A percentile compares a stretch with the other conserved stretches of the same genome.
Conservation (phyloP, 2,888 invertebrate genomes). For the Stegophylla sp. region DNA sequence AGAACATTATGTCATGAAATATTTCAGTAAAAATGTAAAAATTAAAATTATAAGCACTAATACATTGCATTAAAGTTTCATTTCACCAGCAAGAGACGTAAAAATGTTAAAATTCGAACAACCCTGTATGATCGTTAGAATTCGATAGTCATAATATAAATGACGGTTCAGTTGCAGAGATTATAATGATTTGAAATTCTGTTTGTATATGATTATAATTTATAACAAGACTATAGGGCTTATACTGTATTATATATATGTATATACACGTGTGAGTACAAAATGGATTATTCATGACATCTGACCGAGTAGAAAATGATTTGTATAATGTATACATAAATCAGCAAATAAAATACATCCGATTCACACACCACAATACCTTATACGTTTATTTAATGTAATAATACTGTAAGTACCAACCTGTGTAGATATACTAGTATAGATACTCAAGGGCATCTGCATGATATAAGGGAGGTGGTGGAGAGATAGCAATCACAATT, state of each 20-base stretch:
- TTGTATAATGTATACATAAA: neutral
- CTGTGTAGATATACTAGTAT: no score
- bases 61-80: no score
- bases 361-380: no score
- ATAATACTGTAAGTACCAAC: no score
- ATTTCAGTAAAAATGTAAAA: no score
- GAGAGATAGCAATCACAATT: no score
- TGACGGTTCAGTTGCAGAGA: neutral
- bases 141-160: neutral
- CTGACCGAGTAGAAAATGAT: slow-evolving; percentile 5
- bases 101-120: slow-evolving; percentile 10
- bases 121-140: slow-evolving; percentile 8
- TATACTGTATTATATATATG: neutral
- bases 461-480: no score
- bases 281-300: slow-evolving; percentile 42
- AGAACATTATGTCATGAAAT: no score
- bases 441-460: no score
- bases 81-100: neutral
- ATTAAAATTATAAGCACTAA: no score
- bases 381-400: no score
- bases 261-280: no score
- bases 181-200: neutral
- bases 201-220: slow-evolving; percentile 14
- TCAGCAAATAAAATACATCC: neutral
- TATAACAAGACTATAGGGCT: neutral